A percentile compares a stretch with the other conserved stretches of the same genome.
phyloP scores from a whole-genome alignment of 2,888 invertebrate genomes.

The Archips xylosteana region DNA sequence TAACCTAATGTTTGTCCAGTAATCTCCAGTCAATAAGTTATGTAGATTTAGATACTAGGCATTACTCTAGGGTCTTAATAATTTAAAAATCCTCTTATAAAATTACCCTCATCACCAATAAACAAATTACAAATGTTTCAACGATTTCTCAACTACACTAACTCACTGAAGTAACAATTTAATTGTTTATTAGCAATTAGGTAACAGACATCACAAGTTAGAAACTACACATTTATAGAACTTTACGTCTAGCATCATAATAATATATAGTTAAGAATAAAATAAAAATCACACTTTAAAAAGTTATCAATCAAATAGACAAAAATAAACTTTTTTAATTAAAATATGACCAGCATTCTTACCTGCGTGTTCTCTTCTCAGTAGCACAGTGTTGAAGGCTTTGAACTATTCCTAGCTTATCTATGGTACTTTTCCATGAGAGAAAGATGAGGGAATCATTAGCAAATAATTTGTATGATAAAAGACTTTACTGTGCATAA shows the following conservation, averaged over 20 bases:
- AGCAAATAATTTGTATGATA: background rate
- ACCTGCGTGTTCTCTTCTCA: constrained; percentile 29
- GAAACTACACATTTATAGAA: constrained; percentile 44
- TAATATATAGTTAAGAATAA: constrained; percentile 26
- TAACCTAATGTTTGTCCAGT: constrained; percentile 5
- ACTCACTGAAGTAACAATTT: constrained; percentile 53
- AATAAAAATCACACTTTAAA: constrained; percentile 40
- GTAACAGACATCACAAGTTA: constrained; percentile 51
- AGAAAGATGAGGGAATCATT: background rate
- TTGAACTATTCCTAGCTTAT: constrained; percentile 9
- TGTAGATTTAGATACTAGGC: background rate
- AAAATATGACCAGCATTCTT: constrained; percentile 41
- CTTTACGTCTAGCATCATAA: constrained; percentile 33
- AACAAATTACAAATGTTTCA: constrained; percentile 55
- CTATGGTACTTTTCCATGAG: background rate
- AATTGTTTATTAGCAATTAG: constrained; percentile 62
- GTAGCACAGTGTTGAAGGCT: constrained; percentile 17
- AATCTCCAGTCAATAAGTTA: background rate
- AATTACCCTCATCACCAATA: constrained; percentile 58
- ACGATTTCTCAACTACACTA: constrained; percentile 55
- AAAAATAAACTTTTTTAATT: constrained; percentile 37
- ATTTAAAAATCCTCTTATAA: constrained; percentile 48
- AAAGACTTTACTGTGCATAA: background rate
- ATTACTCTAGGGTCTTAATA: constrained; percentile 38
- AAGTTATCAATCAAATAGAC: constrained; percentile 32